Conservation (phyloP, 2,797 vertebrate species). For the Aulostomus chinensis region DNA sequence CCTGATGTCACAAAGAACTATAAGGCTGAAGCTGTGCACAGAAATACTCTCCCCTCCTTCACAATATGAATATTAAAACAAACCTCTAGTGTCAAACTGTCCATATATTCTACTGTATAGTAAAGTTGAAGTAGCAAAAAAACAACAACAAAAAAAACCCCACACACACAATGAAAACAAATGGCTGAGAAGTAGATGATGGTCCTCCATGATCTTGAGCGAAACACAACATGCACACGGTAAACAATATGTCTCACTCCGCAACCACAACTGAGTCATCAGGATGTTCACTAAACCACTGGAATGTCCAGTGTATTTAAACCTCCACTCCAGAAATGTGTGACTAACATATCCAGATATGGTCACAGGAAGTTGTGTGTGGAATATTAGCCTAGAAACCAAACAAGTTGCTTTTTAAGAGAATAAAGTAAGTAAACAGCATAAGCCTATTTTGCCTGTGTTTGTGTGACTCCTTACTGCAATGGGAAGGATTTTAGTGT, state of each 20-base stretch:
- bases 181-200: neutral
- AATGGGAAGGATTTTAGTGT: slow-evolving; percentile 27
- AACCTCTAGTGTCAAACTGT: too few species aligned
- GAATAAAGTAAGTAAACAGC: slow-evolving; percentile 2
- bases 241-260: neutral
- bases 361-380: neutral
- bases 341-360: neutral
- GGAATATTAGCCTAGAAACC: neutral
- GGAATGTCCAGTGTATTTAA: slow-evolving; percentile 3
- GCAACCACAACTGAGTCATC: slow-evolving; percentile 10
- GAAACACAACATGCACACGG: neutral
- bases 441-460: slow-evolving; percentile 4
- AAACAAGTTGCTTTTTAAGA: neutral
- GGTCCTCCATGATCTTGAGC: neutral
- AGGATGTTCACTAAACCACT: slow-evolving; percentile 3
- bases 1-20: too few species aligned
- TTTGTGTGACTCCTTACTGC: slow-evolving; percentile 5
- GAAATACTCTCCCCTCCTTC: too few species aligned
- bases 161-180: neutral
- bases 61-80: too few species aligned
- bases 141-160: too few species aligned
- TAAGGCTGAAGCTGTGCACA: too few species aligned
- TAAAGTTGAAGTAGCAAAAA: too few species aligned
- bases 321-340: neutral
- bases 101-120: too few species aligned